A percentile compares a stretch with the other conserved stretches of the same genome.
Conservation (phyloP, 2,797 vertebrate species). For the Myotis planiceps region DNA sequence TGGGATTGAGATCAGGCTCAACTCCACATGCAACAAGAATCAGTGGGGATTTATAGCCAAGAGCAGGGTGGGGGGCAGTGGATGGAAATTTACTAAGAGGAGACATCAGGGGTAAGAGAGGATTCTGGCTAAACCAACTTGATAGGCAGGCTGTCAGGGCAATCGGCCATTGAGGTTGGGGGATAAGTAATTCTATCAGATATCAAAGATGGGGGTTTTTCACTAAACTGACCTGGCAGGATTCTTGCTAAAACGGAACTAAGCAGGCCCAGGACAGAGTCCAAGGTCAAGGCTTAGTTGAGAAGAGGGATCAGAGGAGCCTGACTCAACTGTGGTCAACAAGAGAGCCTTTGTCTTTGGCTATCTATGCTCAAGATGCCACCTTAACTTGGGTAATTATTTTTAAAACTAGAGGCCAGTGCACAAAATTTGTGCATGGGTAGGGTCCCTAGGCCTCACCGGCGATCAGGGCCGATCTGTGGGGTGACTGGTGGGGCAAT, state of each 20-base stretch:
- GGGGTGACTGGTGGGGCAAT: too few relatives aligned
- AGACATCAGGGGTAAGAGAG: background rate
- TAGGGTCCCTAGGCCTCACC: too few relatives aligned
- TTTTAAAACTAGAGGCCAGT: background rate
- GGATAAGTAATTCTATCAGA: background rate
- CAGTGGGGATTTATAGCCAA: background rate
- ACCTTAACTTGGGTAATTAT: background rate
- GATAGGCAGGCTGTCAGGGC: background rate
- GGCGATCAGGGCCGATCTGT: too few relatives aligned
- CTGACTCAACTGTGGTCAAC: background rate
- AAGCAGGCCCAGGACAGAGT: background rate
- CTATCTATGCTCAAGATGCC: background rate
- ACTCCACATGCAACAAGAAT: background rate
- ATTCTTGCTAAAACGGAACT: background rate
- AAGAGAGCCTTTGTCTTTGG: background rate
- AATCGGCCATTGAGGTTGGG: background rate
- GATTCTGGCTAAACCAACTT: background rate
- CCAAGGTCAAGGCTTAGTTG: background rate
- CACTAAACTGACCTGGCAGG: background rate
- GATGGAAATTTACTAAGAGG: background rate
- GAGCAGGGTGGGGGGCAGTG: background rate
- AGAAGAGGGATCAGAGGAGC: background rate
- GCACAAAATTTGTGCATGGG: too few relatives aligned
- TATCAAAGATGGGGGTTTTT: background rate
- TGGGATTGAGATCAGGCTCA: background rate